These are phyloP conservation scores for Hirudo medicinalis DNA, from an alignment of 1,140 invertebrate species.

Conservation along the genomic window DNA sequence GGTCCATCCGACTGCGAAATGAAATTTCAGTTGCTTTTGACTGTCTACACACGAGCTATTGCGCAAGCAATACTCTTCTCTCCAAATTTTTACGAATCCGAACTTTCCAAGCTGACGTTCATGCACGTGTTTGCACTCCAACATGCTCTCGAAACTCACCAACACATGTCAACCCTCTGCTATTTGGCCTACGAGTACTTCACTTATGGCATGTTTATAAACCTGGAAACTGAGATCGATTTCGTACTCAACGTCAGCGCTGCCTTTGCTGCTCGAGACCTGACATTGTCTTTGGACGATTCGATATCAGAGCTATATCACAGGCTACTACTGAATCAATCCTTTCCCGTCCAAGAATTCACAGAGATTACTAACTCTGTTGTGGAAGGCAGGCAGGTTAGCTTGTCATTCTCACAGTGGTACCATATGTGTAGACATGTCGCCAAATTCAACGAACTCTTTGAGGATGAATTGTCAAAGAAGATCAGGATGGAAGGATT, in stretches of 20 bases:
- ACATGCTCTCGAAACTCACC: not conserved
- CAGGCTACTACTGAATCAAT: not conserved
- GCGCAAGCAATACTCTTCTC: not conserved
- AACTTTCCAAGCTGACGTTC: conserved; percentile 8
- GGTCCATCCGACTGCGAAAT: not conserved
- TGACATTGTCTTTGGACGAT: not conserved
- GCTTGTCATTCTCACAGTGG: not conserved
- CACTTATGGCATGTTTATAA: not conserved
- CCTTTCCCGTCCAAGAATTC: not conserved
- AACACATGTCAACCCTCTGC: not conserved
- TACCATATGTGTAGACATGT: not conserved
- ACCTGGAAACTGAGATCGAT: not conserved
- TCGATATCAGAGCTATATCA: not conserved
- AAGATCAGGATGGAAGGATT: not conserved
- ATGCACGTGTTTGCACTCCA: conserved; percentile 8
- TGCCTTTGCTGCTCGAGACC: not conserved
- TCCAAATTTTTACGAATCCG: not conserved
- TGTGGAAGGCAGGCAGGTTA: not conserved
- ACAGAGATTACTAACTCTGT: not conserved
- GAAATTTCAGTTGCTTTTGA: not conserved
- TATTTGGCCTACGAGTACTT: conserved; percentile 6
- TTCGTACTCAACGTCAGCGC: not conserved
- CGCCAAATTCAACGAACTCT: not conserved
- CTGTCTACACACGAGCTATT: not conserved
- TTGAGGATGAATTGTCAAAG: not conserved